Percentiles rank a stretch among this genome's conserved stretches.
phyloP scores from a whole-genome alignment of 1,140 invertebrate species.

The Dreissena rostriformis region DNA sequence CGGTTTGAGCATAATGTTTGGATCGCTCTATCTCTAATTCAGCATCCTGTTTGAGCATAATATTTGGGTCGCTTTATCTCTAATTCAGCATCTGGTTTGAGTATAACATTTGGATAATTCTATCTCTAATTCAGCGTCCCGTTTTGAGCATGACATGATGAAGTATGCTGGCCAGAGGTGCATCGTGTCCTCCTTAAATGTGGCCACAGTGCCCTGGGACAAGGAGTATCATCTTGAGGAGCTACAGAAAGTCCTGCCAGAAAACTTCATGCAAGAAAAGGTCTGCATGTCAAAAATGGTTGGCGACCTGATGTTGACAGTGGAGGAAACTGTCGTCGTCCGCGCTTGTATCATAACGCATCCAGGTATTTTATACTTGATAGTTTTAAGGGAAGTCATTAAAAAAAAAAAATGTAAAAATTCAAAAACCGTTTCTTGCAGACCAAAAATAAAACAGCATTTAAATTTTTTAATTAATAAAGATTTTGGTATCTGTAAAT shows the following conservation, averaged over 20 bases:
- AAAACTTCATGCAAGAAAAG: background rate
- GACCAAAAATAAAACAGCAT: background rate
- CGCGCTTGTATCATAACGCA: conserved; percentile 39
- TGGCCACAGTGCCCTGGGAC: conserved; percentile 20
- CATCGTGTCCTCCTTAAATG: conserved; percentile 33
- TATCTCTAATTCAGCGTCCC: conserved; percentile 4
- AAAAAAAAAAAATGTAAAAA: background rate
- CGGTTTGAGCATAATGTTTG: too few species aligned
- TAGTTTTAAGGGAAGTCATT: background rate
- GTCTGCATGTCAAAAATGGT: background rate
- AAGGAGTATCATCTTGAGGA: conserved; percentile 54
- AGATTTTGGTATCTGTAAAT: too few species aligned
- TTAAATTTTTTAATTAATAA: background rate
- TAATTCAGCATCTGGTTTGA: too few species aligned
- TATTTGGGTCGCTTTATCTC: too few species aligned
- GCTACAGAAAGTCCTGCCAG: conserved; percentile 22
- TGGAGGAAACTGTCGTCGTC: conserved; percentile 36
- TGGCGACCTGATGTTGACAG: background rate
- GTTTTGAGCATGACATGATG: conserved; percentile 49
- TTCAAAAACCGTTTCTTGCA: background rate
- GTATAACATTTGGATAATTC: too few species aligned
- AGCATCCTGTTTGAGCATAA: conserved; percentile 47
- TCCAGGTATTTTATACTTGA: conserved; percentile 7
- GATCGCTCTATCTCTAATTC: background rate
- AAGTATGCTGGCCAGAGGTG: conserved; percentile 17